Base-by-base conservation (phyloP, 2,888 invertebrate species). In the Zhuqinia jingwanae region DNA sequence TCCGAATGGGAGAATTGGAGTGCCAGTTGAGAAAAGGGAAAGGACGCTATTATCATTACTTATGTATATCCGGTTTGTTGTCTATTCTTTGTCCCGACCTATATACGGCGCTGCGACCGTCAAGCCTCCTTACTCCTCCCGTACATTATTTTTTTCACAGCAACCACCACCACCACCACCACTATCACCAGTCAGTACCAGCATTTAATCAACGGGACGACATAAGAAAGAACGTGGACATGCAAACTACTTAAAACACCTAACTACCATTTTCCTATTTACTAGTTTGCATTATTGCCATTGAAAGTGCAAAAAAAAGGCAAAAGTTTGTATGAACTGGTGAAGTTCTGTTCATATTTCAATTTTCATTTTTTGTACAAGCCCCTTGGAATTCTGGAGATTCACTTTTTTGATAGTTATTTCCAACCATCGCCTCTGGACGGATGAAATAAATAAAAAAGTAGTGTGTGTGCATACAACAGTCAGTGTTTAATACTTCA, bases 331-430 rank as follows among this genome's bases (percentile, higher is more conserved):
- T 47, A 25, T 70, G 25, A 70, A 50, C 22, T 36, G 8, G 36
- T 3, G 8, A 36, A 36, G 36, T 36, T 45, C 70, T 50, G 22
- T 17, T 22, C 6, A 58, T 25, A 50, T 2, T 47, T 47, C 45
- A 47, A n/a, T 47, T 70, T 47, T 68, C 17, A 8, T 20, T n/a
- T n/a, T n/a, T 17, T 20, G 42, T 50, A 56, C 27, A 58, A 22
- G 17, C 42, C 76, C 36, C 75, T 17, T 73, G 73, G 50, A 75
- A 76, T 20, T 78, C 77, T 78, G 77, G 77, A 79, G 79, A 79
- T 79, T 65, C 53, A 78, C 65, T 79, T 65, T 25, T n/a, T n/a
- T n/a, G n/a, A 50, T 63, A 22, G 65, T 45, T 27, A 20, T 50
- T 25, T 65, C 65, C 63, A 63, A 25, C n/a, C 27, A 25, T 70